Evolutionary conservation across 2,113 vertebrate genomes (phyloP).

Genomic region (Antigone vipio): DNA sequence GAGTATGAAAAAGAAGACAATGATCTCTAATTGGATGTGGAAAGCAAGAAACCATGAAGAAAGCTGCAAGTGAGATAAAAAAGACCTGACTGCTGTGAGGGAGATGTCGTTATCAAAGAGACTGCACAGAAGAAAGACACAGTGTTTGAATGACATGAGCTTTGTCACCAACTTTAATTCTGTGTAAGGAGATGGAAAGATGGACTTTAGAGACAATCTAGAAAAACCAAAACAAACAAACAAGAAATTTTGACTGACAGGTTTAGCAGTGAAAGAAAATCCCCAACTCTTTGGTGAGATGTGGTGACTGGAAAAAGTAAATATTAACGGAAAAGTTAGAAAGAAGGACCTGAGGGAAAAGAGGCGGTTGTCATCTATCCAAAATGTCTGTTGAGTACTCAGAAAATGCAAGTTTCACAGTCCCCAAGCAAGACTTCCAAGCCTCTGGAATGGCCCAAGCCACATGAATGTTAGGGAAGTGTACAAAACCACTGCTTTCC

Average conservation of each 20-base stretch:
- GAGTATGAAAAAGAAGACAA: not conserved
- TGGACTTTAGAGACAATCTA: not conserved
- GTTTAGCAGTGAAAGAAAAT: slow-evolving; percentile 1
- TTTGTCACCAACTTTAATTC: not conserved
- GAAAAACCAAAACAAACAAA: not conserved
- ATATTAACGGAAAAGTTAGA: slow-evolving; percentile 41
- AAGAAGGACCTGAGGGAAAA: slow-evolving; percentile 39
- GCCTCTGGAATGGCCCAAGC: not conserved
- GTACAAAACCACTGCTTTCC: slow-evolving; percentile 56
- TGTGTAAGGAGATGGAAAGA: not conserved
- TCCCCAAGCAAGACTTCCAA: slow-evolving; percentile 45
- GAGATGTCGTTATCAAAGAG: not conserved
- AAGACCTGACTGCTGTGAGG: not conserved
- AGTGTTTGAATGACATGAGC: not conserved
- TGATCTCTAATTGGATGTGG: not conserved
- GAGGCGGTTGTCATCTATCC: slow-evolving; percentile 17
- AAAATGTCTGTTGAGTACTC: slow-evolving; percentile 36
- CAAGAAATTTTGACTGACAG: not conserved
- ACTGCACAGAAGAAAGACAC: not conserved
- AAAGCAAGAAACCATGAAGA: not conserved
- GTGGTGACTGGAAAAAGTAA: slow-evolving; percentile 39
- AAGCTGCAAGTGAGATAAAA: not conserved
- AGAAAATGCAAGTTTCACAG: slow-evolving; percentile 49
- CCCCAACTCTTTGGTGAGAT: not conserved
- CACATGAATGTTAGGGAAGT: slow-evolving; percentile 64